Percentiles rank a stretch among this genome's conserved stretches.
Conservation (phyloP, 2,888 invertebrate genomes). For the Ernsta delagoae region DNA sequence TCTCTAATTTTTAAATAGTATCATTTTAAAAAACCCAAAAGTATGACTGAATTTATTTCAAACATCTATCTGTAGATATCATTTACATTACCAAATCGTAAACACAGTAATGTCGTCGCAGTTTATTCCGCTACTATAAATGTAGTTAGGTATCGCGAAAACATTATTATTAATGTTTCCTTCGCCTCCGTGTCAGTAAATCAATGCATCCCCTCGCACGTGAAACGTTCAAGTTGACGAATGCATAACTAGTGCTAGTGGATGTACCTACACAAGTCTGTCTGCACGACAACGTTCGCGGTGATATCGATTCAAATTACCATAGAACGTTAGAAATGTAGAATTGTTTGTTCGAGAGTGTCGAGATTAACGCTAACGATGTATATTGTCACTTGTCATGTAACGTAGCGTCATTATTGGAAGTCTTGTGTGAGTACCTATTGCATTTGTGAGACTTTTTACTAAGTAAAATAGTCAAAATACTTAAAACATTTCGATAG, state of each 20-base stretch:
- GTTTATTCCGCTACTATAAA: no score
- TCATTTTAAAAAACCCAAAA: no score
- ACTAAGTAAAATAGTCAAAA: no score
- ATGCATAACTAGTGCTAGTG: constrained; percentile 27
- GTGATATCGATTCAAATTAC: constrained; percentile 30
- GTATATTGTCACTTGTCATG: neutral
- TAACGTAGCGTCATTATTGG: neutral
- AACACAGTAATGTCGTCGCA: no score
- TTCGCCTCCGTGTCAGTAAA: neutral
- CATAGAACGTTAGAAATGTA: constrained; percentile 23
- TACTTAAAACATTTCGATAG: no score
- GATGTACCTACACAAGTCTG: constrained; percentile 15
- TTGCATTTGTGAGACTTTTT: neutral
- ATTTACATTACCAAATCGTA: no score
- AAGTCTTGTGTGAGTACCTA: neutral
- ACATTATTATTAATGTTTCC: neutral
- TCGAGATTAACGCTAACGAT: neutral
- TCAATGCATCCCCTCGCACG: constrained; percentile 15
- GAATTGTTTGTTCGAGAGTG: constrained; percentile 8
- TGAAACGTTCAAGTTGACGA: constrained; percentile 22
- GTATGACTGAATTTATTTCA: no score
- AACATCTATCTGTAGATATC: no score
- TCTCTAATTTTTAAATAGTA: no score
- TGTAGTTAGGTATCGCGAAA: no score
- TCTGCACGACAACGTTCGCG: constrained; percentile 33